phyloP scores from a whole-genome alignment of 2,888 invertebrate species.

The Lasioglossum leucozonium region DNA sequence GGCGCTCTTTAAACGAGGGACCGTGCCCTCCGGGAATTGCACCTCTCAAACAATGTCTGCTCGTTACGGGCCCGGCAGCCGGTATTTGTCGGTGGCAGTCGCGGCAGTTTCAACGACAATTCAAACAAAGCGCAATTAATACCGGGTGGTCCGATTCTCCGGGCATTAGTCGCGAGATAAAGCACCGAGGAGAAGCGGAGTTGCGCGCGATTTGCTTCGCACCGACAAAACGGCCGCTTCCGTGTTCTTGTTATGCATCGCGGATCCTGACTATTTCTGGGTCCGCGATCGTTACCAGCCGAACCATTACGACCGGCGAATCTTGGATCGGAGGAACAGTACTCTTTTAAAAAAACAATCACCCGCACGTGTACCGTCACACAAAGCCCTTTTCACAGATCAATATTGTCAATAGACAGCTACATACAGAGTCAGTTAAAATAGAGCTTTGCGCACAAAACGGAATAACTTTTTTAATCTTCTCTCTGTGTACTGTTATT shows the following conservation, averaged over 20 bases:
- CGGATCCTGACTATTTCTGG: slow-evolving; percentile 23
- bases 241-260: slow-evolving; percentile 38
- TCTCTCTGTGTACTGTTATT: no score
- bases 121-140: slow-evolving; percentile 76
- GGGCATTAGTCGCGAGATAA: slow-evolving; percentile 56
- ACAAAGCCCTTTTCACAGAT: not conserved
- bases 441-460: no score
- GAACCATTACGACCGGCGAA: slow-evolving; percentile 22
- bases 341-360: slow-evolving; percentile 8
- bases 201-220: slow-evolving; percentile 34
- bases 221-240: slow-evolving; percentile 33
- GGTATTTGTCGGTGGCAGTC: slow-evolving; percentile 64
- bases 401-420: not conserved
- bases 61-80: slow-evolving; percentile 70
- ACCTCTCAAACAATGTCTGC: slow-evolving; percentile 74
- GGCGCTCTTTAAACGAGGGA: slow-evolving; percentile 36
- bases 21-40: slow-evolving; percentile 35
- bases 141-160: slow-evolving; percentile 51
- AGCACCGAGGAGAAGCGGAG: slow-evolving; percentile 41
- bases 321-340: not conserved
- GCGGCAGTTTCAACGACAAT: slow-evolving; percentile 55
- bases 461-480: no score
- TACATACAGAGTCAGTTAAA: not conserved
- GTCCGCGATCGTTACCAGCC: slow-evolving; percentile 19
- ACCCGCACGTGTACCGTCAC: not conserved